Conservation (phyloP, 2,113 vertebrate genomes). For the Panurus biarmicus region DNA sequence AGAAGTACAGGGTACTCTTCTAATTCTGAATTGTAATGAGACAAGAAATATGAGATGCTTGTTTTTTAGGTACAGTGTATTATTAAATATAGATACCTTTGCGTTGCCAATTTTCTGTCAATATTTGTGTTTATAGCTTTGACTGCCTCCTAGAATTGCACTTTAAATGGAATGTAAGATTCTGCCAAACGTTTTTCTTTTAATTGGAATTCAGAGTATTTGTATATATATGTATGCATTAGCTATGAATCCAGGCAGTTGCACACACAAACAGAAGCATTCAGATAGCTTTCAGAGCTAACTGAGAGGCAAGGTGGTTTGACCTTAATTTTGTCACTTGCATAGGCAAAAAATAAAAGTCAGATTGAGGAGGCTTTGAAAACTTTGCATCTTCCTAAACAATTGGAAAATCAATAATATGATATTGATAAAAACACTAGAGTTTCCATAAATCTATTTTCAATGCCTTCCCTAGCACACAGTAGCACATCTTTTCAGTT, state of each 20-base stretch:
- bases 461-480: not conserved
- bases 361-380: not conserved
- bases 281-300: not conserved
- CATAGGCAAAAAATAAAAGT: not conserved
- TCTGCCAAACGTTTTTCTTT: not conserved
- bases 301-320: not conserved
- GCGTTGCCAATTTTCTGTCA: not conserved
- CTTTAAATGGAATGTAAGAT: not conserved
- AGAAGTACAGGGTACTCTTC: not conserved
- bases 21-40: not conserved
- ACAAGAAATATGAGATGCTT: not conserved
- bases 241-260: not conserved
- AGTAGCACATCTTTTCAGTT: not conserved
- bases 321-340: not conserved
- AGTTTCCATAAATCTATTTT: not conserved
- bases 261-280: not conserved
- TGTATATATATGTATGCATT: rapidly evolving
- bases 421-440: not conserved
- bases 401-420: not conserved
- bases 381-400: not conserved
- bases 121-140: not conserved
- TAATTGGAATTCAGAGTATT: not conserved
- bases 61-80: not conserved
- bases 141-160: not conserved
- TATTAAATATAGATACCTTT: not conserved